phyloP scores from a whole-genome alignment of 2,113 vertebrate genomes.

The Dipodomys stephensi region DNA sequence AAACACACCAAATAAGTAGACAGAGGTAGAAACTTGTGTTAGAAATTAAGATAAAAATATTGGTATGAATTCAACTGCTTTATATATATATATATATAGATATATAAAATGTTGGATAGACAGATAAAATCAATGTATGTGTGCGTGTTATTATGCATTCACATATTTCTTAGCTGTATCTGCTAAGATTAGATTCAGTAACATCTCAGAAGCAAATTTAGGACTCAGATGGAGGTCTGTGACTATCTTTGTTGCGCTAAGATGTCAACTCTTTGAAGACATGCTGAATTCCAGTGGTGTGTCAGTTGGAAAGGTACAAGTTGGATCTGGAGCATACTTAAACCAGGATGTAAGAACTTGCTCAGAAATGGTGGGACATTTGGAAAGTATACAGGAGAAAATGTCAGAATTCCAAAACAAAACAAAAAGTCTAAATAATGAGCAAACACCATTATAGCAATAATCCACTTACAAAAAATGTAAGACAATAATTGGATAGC shows the following conservation, averaged over 20 bases:
- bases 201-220: background rate
- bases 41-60: background rate
- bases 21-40: background rate
- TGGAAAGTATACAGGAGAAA: background rate
- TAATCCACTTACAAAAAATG: background rate
- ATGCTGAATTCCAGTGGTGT: background rate
- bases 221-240: background rate
- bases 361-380: background rate
- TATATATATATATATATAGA: no score
- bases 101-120: background rate
- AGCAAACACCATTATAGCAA: background rate
- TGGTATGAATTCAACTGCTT: background rate
- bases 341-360: background rate
- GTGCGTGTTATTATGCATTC: background rate
- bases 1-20: background rate
- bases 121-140: background rate
- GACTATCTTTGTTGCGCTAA: background rate
- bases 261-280: background rate
- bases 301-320: background rate
- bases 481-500: background rate
- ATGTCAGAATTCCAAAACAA: background rate
- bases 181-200: background rate
- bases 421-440: background rate
- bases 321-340: background rate
- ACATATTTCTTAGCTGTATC: background rate